Evolutionary conservation across 2,797 vertebrate species (phyloP).

Genomic region (Moxostoma hubbsi): DNA sequence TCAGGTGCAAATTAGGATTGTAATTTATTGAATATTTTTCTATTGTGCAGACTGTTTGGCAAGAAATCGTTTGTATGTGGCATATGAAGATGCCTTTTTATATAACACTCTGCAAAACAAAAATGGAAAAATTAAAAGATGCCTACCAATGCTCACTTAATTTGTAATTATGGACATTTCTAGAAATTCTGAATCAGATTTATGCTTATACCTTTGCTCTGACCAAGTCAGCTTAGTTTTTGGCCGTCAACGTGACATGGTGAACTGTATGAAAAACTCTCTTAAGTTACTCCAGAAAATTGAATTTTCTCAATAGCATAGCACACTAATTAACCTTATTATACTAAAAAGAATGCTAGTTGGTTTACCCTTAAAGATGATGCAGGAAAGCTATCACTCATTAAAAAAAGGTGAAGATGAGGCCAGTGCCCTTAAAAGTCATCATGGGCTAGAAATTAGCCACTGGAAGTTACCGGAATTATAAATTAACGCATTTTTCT

Average conservation of each 20-base stretch:
- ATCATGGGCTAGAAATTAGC: background rate
- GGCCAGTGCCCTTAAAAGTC: background rate
- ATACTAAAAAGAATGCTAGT: constrained; percentile 19
- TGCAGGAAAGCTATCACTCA: constrained; percentile 1
- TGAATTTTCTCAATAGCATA: constrained; percentile 8
- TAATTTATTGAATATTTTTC: constrained; percentile 10
- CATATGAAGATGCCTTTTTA: constrained; percentile 3
- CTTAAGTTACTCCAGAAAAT: constrained; percentile 42
- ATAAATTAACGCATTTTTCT: background rate
- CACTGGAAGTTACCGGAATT: background rate
- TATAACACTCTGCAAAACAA: background rate
- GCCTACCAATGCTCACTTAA: background rate
- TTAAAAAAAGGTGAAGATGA: constrained; percentile 9
- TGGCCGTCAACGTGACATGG: constrained; percentile 1
- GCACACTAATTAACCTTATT: constrained; percentile 23
- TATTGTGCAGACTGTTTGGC: too few species aligned
- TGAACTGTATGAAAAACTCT: constrained; percentile 20
- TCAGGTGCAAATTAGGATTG: background rate
- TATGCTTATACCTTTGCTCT: constrained; percentile 33
- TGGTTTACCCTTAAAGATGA: background rate
- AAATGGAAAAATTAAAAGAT: constrained; percentile 20
- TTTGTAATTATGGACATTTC: background rate
- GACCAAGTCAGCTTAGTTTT: constrained; percentile 21
- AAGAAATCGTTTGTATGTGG: background rate
- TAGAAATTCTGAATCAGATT: constrained; percentile 5